Percentiles rank a stretch among this genome's conserved stretches.
Conservation (phyloP, 1,140 invertebrate species). For the Drosophila truncata region DNA sequence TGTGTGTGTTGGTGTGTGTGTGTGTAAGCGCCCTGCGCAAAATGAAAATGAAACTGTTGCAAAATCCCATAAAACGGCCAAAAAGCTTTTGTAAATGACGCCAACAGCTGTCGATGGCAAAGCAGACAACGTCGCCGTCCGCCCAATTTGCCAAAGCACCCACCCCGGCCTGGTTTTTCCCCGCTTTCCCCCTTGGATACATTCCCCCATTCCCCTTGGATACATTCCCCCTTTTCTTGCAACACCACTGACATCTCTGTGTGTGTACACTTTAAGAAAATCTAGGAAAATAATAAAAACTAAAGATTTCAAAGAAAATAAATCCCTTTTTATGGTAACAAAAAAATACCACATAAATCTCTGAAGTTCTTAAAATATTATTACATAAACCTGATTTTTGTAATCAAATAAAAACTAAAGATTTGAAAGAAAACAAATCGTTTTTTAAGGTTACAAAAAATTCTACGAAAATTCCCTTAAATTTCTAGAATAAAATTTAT, state of each 20-base stretch:
- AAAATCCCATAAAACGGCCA: constrained; percentile 82
- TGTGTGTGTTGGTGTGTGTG: constrained; percentile 24
- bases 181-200: constrained; percentile 3
- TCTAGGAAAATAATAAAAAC: neutral
- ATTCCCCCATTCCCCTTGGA: neutral
- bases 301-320: no score
- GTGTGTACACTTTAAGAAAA: constrained; percentile 16
- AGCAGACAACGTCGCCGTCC: constrained; percentile 66
- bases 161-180: constrained; percentile 9
- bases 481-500: neutral
- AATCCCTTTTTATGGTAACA: no score
- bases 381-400: no score
- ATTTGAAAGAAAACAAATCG: no score
- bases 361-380: no score
- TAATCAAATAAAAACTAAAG: no score
- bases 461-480: no score
- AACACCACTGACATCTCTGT: constrained; percentile 41
- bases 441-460: no score
- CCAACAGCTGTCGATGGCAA: constrained; percentile 79
- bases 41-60: constrained; percentile 83
- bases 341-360: no score
- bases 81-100: constrained; percentile 83
- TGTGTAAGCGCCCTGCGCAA: constrained; percentile 52
- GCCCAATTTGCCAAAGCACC: constrained; percentile 68
- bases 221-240: constrained; percentile 13